Percentiles rank a stretch among this genome's conserved stretches.
phyloP scores from a whole-genome alignment of 1,140 invertebrate species.

The Drosophila bocqueti region DNA sequence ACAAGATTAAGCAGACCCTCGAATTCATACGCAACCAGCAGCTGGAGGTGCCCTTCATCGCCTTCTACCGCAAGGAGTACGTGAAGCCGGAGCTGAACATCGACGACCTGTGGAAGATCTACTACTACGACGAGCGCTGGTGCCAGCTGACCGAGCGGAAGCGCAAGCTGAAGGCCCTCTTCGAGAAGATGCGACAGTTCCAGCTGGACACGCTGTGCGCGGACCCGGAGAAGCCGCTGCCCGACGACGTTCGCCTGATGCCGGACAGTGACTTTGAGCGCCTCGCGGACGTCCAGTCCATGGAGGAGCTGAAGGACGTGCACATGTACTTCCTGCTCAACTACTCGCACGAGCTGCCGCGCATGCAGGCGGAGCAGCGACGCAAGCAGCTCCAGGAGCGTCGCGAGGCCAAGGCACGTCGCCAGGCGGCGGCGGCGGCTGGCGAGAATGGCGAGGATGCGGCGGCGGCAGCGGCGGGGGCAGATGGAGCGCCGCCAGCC shows the following conservation, averaged over 20 bases:
- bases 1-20: conserved; percentile 96
- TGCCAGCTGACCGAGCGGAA: conserved; percentile 96
- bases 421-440: conserved; percentile 85
- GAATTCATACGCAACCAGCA: conserved; percentile 98
- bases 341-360: conserved; percentile 93
- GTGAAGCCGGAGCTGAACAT: conserved; percentile 97
- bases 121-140: conserved; percentile 98
- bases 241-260: conserved; percentile 93
- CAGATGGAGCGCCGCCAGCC: conserved; percentile 34
- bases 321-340: conserved; percentile 97
- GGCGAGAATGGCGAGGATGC: conserved; percentile 85
- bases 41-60: conserved; percentile 98
- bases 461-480: conserved; percentile 75
- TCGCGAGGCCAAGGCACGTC: conserved; percentile 85
- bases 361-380: conserved; percentile 92
- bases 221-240: conserved; percentile 93
- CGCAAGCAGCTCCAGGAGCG: conserved; percentile 88
- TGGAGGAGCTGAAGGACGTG: conserved; percentile 96
- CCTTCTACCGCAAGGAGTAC: conserved; percentile 99
- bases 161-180: conserved; percentile 91
- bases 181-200: conserved; percentile 97
- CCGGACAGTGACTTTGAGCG: conserved; percentile 95
- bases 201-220: conserved; percentile 94
- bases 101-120: conserved; percentile 98
- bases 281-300: conserved; percentile 92